Evolutionary conservation across 2,888 invertebrate genomes (phyloP), one percentile per base, ranked within the genome.

Genomic region (Slavum lentiscoides): DNA sequence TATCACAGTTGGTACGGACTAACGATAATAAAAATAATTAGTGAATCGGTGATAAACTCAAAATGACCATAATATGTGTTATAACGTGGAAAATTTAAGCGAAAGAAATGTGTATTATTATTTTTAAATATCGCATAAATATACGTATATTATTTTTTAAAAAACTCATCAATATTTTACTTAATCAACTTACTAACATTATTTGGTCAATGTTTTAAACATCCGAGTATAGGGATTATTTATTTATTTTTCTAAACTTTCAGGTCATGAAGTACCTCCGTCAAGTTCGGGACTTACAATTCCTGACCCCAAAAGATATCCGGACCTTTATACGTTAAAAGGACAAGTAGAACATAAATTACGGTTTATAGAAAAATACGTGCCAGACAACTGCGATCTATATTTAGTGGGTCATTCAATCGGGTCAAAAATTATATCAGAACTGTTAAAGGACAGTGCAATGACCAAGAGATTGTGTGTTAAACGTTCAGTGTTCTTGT

Each of bases 321-420:
- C 82, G 6, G 80, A 83, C 83, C 86, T 92, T 80, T 95, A 92
- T 86, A 89, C 92, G 85, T 88, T 97, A 72, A 87, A 91, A 82
- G 95, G 93, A 53, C 97, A 97, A 89, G 86, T 93, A 74, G 86
- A 90, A 81, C 94, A 95, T 86, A 96, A 95, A 88, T 85, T 88
- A 69, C 89, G 90, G 81, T 93, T 97, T 85, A 91, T 97, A 81
- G 88, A 90, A 84, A 90, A 91, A 84, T 91, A 91, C 85, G 88
- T 96, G 83, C 93, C 94, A 77, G 86, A 88, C 83, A 88, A 91
- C 85, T 90, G 92, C n/a, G 91, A 89, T 85, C 86, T 97, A 62
- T 92, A 95, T 86, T 87, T 97, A 61, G 89, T 97, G 84, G 96
- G 94, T 2, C 97, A 97, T 88, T 97, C 97, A 0, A 94, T 97